Base-by-base conservation (phyloP, 35 echinoderm and acorn worm species). In the Ophioderma brevispina region DNA sequence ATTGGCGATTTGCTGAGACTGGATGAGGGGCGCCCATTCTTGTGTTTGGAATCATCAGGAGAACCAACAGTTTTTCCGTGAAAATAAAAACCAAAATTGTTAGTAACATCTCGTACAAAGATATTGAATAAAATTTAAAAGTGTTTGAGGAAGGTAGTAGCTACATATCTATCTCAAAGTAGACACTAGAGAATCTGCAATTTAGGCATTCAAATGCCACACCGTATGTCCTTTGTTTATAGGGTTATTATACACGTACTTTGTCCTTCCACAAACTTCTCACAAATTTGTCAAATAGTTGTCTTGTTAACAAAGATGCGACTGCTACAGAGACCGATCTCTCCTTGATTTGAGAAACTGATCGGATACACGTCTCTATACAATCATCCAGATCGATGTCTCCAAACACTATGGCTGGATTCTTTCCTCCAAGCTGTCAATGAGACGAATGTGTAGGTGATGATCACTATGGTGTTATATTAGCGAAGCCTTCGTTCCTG, bases 271-370 rank as follows among this genome's bases (percentile, higher is more conserved):
- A 97, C 89, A 77, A 94, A 97, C 33, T 80, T 63, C 32, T 91
- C 81, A 89, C 37, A 82, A 97, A 98, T 39, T 86, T 98, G 18
- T 91, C 84, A 56, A 92, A 92, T 37, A 94, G 86, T 17, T 43
- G 55, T 1, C 93, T 88, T 64, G n/a, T 99, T 93, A 13, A 99
- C 97, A 82, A 77, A 99, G 79, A 99, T 90, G 55, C 97, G 87
- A 41, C 97, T 99, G 64, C 77, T 99, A 34, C 93, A 87, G 55
- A 99, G 97, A 81, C 97, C 95, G 37, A 99, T 94, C 77, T 99
- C 97, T 0, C 97, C 97, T 78, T 99, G 97, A 79, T 99, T 99
- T 37, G 88, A 31, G 76, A 99, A 99, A 37, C 93, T 89, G 34
- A 99, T 64, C 80, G 78, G 0, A 95, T 91, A 30, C 56, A 63